Conservation (phyloP, 2,797 vertebrate genomes). For the Danio albolineatus region DNA sequence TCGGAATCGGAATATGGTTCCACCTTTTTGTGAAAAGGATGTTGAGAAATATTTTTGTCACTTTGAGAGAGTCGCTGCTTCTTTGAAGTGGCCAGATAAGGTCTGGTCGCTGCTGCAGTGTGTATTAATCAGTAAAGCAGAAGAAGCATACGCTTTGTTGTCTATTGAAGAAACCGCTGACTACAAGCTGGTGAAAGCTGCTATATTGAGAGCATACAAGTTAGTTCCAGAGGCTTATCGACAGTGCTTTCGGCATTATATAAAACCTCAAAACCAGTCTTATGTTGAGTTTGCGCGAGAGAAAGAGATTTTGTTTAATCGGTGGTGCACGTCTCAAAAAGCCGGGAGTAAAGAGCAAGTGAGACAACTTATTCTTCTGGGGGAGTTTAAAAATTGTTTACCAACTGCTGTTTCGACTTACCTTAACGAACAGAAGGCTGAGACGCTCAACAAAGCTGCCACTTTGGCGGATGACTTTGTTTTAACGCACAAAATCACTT, state of each 20-base stretch:
- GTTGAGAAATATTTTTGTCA: not conserved
- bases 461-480: not conserved
- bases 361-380: too few relatives aligned
- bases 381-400: too few relatives aligned
- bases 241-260: too few relatives aligned
- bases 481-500: not conserved
- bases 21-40: not conserved
- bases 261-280: too few relatives aligned
- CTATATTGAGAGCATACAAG: too few relatives aligned
- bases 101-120: not conserved
- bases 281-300: too few relatives aligned
- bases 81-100: not conserved
- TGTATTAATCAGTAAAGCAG: not conserved
- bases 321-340: too few relatives aligned
- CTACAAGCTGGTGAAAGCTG: conserved; percentile 22
- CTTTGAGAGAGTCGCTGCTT: not conserved
- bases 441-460: not conserved
- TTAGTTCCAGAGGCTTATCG: too few relatives aligned
- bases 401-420: not conserved
- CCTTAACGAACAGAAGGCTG: not conserved
- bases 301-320: too few relatives aligned
- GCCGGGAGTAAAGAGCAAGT: too few relatives aligned
- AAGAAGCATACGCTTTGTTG: not conserved
- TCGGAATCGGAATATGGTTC: not conserved
- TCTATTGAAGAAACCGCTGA: not conserved